Evolutionary conservation across 1,140 invertebrate genomes (phyloP).

Genomic region (Helicorthomorpha holstii): DNA sequence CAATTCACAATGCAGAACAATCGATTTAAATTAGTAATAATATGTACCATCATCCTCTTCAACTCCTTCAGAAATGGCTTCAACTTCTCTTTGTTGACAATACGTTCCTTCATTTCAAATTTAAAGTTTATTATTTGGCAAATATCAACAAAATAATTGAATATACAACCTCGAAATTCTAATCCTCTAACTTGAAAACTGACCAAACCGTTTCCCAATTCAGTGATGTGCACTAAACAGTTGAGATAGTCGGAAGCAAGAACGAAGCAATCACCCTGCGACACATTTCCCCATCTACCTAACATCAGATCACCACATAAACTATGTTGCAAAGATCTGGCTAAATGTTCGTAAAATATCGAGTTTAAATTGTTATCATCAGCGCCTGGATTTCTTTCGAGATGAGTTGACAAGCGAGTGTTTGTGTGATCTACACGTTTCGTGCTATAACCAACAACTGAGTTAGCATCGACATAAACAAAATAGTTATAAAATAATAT

Average conservation of each 20-base stretch:
- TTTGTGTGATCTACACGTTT: slow-evolving; percentile 93
- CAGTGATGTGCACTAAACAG: slow-evolving; percentile 93
- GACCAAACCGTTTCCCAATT: slow-evolving; percentile 94
- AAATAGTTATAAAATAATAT: background rate
- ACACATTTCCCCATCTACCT: slow-evolving; percentile 78
- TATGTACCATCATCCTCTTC: slow-evolving; percentile 72
- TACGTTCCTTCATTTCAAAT: too few relatives aligned
- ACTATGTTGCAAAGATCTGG: slow-evolving; percentile 86
- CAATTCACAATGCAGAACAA: background rate
- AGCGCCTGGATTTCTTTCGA: slow-evolving; percentile 85
- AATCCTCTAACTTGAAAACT: slow-evolving; percentile 95
- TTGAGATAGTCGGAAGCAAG: slow-evolving; percentile 94
- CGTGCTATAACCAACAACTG: slow-evolving; percentile 36
- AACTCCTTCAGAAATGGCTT: slow-evolving; percentile 93
- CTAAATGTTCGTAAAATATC: slow-evolving; percentile 98
- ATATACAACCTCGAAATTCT: slow-evolving; percentile 65
- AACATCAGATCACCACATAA: slow-evolving; percentile 85
- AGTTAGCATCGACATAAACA: too few relatives aligned
- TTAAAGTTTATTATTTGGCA: background rate
- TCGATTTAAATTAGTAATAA: background rate
- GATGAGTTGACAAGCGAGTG: slow-evolving; percentile 79
- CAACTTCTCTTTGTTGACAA: slow-evolving; percentile 92
- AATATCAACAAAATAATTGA: background rate
- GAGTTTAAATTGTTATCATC: slow-evolving; percentile 99
- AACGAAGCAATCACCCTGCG: slow-evolving; percentile 93